Evolutionary conservation across 2,888 invertebrate genomes (phyloP), one percentile per base, ranked within the genome.

Genomic region (Platerodrilus igneus): DNA sequence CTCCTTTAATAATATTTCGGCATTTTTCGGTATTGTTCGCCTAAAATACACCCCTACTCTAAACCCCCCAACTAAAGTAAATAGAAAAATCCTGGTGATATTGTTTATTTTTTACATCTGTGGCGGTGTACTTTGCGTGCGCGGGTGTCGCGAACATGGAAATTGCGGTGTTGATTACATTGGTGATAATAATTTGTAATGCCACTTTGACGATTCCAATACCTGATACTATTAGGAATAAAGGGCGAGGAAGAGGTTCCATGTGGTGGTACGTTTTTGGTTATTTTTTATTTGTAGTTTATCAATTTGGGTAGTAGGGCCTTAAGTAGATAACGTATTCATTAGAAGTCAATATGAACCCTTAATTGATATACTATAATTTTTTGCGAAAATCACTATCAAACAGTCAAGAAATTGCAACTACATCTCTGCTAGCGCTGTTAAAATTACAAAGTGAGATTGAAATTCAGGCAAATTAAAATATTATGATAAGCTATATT

Each of bases 251-350:
- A 61, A 79, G 87, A 62, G 89, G 90, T 66, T 87, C 88, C 58
- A 89, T 87, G 84, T 90, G 90, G 90, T 90, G 90, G 89, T 90
- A 73, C 76, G 89, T 76, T 54, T 34, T 23, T 28, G 14, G 16
- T 33, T 34, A 29, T 37, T 20, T 11, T 22, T 20, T 2, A 15
- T n/a, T n/a, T n/a, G n/a, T n/a, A n/a, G n/a, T n/a, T n/a, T n/a
- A n/a, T n/a, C n/a, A n/a, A n/a, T n/a, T n/a, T n/a, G n/a, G n/a
- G n/a, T n/a, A n/a, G n/a, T n/a, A n/a, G n/a, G n/a, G n/a, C n/a
- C n/a, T n/a, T n/a, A n/a, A n/a, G n/a, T n/a, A n/a, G n/a, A n/a
- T n/a, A n/a, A n/a, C n/a, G n/a, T n/a, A n/a, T n/a, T n/a, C n/a
- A n/a, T n/a, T n/a, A n/a, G n/a, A n/a, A n/a, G n/a, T n/a, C n/a